A percentile compares a stretch with the other conserved stretches of the same genome.
phyloP scores from a whole-genome alignment of 2,113 vertebrate genomes.

The Corythornis vintsioides region DNA sequence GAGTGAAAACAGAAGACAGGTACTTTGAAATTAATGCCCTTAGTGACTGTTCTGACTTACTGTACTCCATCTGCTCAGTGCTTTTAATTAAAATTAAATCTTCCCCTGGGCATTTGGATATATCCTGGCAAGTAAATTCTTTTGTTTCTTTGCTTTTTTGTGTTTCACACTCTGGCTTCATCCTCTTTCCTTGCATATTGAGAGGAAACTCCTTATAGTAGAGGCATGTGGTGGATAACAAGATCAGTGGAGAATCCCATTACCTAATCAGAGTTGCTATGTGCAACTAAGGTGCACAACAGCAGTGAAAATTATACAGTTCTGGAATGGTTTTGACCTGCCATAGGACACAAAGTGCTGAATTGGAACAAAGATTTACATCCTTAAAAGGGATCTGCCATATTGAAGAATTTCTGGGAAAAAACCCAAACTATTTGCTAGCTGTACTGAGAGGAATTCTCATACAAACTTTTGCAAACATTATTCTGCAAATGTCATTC shows the following conservation, averaged over 20 bases:
- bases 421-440: background rate
- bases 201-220: background rate
- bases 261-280: background rate
- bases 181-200: background rate
- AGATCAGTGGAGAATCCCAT: background rate
- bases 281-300: background rate
- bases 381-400: background rate
- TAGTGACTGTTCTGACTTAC: background rate
- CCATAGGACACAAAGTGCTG: background rate
- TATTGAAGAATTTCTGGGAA: background rate
- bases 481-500: conserved; percentile 70
- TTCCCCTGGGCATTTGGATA: background rate
- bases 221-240: background rate
- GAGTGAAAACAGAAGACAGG: background rate
- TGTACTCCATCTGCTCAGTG: background rate
- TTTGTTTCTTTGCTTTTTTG: background rate
- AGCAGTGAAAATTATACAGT: background rate
- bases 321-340: background rate
- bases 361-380: background rate
- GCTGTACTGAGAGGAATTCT: conserved; percentile 29
- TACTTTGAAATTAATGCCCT: background rate
- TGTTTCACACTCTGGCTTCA: background rate
- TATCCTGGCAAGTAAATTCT: background rate
- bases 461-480: conserved; percentile 66
- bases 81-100: conserved; percentile 41